These are phyloP conservation scores for Brachynemurus nebulosus DNA, from an alignment of 2,888 invertebrate genomes.

Conservation along the genomic window DNA sequence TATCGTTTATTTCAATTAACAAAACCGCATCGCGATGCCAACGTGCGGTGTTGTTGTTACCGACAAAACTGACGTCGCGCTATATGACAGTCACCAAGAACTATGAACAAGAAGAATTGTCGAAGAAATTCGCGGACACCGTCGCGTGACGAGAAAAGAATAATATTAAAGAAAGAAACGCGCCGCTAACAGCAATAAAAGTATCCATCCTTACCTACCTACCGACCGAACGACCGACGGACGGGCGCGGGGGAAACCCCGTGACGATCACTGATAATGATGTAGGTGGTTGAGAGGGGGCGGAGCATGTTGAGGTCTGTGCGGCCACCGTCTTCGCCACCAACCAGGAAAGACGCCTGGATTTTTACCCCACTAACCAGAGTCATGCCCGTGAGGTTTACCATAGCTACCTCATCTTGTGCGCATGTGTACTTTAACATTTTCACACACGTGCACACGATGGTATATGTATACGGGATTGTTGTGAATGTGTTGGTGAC, in stretches of 20 bases:
- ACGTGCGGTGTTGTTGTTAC: too few relatives aligned
- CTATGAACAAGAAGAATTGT: too few relatives aligned
- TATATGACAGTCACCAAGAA: too few relatives aligned
- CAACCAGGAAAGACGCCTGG: slow-evolving; percentile 37
- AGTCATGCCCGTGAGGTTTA: slow-evolving; percentile 37
- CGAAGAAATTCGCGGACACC: not conserved
- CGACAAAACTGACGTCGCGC: too few relatives aligned
- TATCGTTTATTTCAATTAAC: too few relatives aligned
- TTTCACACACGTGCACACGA: not conserved
- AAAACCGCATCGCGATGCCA: too few relatives aligned
- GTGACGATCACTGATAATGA: slow-evolving; percentile 14
- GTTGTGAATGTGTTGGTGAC: not conserved
- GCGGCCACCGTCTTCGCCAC: slow-evolving; percentile 31
- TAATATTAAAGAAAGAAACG: slow-evolving; percentile 1
- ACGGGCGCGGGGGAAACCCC: not conserved
- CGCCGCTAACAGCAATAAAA: not conserved
- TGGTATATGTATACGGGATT: not conserved
- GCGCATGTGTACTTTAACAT: slow-evolving; percentile 14
- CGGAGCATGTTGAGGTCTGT: slow-evolving; percentile 37
- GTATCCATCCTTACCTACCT: not conserved
- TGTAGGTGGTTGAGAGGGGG: slow-evolving; percentile 19
- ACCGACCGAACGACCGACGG: too few relatives aligned
- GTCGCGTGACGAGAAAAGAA: too few relatives aligned
- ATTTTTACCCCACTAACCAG: slow-evolving; percentile 37
- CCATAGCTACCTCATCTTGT: slow-evolving; percentile 23